These are phyloP conservation scores for Torymus tubicola DNA, from an alignment of 2,888 invertebrate species.

Conservation along the genomic window DNA sequence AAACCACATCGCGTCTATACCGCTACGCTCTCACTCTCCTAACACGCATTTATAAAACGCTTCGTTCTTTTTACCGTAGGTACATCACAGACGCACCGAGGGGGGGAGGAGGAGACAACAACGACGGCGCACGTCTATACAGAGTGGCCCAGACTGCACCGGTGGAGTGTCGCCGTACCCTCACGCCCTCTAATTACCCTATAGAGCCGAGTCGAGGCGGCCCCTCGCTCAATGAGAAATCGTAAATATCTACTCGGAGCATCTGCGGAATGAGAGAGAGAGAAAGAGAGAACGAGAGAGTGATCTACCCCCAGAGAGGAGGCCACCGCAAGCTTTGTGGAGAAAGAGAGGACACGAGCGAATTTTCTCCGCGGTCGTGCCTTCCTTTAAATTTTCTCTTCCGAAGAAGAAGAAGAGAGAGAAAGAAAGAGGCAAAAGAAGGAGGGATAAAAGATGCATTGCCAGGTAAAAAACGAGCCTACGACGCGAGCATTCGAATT, in stretches of 20 bases:
- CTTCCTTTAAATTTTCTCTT: constrained; percentile 32
- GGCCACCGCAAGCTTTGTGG: constrained; percentile 21
- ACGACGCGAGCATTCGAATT: constrained; percentile 21
- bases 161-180: constrained; percentile 58
- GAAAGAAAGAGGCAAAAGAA: neutral
- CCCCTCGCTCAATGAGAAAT: constrained; percentile 66
- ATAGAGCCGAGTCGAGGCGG: constrained; percentile 62
- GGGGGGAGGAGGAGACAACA: constrained; percentile 11
- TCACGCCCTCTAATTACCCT: constrained; percentile 76
- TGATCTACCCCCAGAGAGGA: constrained; percentile 47
- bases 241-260: constrained; percentile 68
- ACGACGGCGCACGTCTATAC: constrained; percentile 31
- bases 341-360: constrained; percentile 15
- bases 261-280: constrained; percentile 65
- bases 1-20: constrained; percentile 22
- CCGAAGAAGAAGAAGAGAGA: constrained; percentile 10
- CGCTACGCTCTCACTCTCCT: constrained; percentile 27
- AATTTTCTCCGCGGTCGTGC: constrained; percentile 41
- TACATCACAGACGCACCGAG: neutral
- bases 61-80: constrained; percentile 26
- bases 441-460: constrained; percentile 37
- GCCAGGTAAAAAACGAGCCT: constrained; percentile 48
- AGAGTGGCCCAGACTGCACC: constrained; percentile 64
- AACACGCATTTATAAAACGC: constrained; percentile 28
- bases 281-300: constrained; percentile 58